phyloP scores from a whole-genome alignment of 1,140 invertebrate genomes.

The Laodelphax striatellus region DNA sequence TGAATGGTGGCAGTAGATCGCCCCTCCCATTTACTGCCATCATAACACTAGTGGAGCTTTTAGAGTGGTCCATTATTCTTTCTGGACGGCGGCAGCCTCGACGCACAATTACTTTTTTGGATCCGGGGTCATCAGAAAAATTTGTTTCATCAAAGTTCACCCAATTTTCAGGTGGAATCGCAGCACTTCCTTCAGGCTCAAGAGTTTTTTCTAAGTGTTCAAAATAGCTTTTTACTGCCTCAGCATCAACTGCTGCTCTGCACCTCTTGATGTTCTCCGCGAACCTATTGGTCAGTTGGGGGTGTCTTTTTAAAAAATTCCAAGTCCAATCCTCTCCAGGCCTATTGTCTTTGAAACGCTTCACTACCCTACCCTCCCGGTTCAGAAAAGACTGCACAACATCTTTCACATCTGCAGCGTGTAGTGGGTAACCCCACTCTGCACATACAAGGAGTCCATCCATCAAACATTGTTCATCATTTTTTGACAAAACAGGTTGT shows the following conservation, averaged over 20 bases:
- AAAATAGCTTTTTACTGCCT: conserved; percentile 23
- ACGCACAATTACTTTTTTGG: conserved; percentile 16
- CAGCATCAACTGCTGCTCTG: conserved; percentile 17
- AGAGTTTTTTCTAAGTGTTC: conserved; percentile 22
- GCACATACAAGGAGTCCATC: no score
- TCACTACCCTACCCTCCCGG: not conserved
- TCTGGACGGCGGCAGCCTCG: conserved; percentile 13
- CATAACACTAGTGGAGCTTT: conserved; percentile 13
- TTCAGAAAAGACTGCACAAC: conserved; percentile 3
- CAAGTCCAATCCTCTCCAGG: conserved; percentile 25
- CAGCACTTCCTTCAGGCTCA: conserved; percentile 15
- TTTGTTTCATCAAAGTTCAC: conserved; percentile 34
- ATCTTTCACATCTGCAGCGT: conserved; percentile 1
- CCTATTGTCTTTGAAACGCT: conserved; percentile 24
- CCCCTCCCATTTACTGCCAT: conserved; percentile 13
- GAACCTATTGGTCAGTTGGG: conserved; percentile 18
- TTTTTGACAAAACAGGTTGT: no score
- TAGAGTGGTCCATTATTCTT: conserved; percentile 11
- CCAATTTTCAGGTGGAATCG: conserved; percentile 25
- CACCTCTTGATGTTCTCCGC: conserved; percentile 26
- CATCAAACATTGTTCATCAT: no score
- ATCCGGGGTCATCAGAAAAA: conserved; percentile 28
- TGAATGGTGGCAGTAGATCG: conserved; percentile 24
- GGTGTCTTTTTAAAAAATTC: conserved; percentile 24
- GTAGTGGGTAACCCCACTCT: no score